Evolutionary conservation across 2,797 vertebrate species (phyloP), one percentile per base, ranked within the genome.

Genomic region (Protosalanx chinensis): DNA sequence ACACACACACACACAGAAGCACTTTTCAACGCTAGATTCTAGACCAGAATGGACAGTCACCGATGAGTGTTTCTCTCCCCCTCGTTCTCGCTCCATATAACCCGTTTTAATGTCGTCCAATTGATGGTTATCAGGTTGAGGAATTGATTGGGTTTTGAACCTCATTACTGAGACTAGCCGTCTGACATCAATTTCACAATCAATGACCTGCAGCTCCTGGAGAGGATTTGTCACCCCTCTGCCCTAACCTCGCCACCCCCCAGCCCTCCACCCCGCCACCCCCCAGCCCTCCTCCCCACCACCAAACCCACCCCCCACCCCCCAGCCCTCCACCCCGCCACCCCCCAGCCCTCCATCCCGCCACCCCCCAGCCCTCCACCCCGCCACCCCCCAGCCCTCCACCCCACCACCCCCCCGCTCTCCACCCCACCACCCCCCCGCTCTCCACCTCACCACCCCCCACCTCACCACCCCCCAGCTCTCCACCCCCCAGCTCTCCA

Each of bases 141-240:
- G 49, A 63, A 72, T 56, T 75, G 64, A 72, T 72, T 72, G 67
- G 72, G 64, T 67, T 56, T 68, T 77, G 56, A 78, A 67, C 67
- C 15, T n/a, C 51, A 53, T 53, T 53, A 53, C 51, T 5, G 51
- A 53, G 51, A n/a, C 67, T 59, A 59, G 46, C 53, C 46, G 30
- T 70, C 41, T 46, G 23, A 67, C 29, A 59, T 70, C 18, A 67
- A 76, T 76, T 61, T 51, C 16, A 23, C 23, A 72, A 58, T 68
- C 71, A 27, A 59, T 59, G 20, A 59, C 58, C 58, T 59, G 23
- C 20, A 12, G 23, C 58, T 59, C 58, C 18, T 58, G 58, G 58
- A 59, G 23, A 59, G 10, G 18, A 53, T n/a, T 53, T 16, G 51
- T 53, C 51, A 16, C 51, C 37, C 37, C 37, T 41, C 37, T 41